These are phyloP conservation scores for Serilophus lunatus DNA, from an alignment of 2,113 vertebrate genomes.

Conservation along the genomic window DNA sequence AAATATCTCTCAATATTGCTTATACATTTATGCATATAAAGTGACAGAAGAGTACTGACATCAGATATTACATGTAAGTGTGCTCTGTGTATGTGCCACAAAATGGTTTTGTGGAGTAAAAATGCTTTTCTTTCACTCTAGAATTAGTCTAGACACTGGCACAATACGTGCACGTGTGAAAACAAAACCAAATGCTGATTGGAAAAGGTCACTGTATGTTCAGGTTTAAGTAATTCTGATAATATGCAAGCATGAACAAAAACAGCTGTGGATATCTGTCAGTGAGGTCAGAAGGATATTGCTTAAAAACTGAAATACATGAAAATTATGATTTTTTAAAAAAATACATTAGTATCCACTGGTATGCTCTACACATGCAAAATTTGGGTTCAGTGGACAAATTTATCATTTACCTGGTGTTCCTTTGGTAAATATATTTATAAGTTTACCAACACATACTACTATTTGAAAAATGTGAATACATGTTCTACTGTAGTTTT, in stretches of 20 bases:
- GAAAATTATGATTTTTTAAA: not conserved
- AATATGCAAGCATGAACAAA: not conserved
- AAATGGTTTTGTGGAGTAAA: slow-evolving; percentile 10
- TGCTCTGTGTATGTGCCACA: not conserved
- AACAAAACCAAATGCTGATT: not conserved
- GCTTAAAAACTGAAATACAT: not conserved
- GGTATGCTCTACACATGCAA: not conserved
- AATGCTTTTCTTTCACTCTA: not conserved
- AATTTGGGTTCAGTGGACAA: not conserved
- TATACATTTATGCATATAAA: not conserved
- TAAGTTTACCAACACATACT: not conserved
- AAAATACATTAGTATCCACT: not conserved
- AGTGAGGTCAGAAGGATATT: not conserved
- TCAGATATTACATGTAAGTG: not conserved
- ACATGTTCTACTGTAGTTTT: not conserved
- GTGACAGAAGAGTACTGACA: slow-evolving; percentile 56
- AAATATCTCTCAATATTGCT: not conserved
- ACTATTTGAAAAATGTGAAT: not conserved
- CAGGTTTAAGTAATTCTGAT: not conserved
- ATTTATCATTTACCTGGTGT: not conserved
- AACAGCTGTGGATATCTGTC: not conserved
- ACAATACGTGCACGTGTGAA: not conserved
- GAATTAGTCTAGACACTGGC: not conserved
- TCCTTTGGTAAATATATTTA: not conserved
- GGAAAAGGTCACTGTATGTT: not conserved